These are phyloP conservation scores for Chondrosia reniformis DNA, from an alignment of 37 sponge, comb jelly and placozoan genomes.

Conservation along the genomic window DNA sequence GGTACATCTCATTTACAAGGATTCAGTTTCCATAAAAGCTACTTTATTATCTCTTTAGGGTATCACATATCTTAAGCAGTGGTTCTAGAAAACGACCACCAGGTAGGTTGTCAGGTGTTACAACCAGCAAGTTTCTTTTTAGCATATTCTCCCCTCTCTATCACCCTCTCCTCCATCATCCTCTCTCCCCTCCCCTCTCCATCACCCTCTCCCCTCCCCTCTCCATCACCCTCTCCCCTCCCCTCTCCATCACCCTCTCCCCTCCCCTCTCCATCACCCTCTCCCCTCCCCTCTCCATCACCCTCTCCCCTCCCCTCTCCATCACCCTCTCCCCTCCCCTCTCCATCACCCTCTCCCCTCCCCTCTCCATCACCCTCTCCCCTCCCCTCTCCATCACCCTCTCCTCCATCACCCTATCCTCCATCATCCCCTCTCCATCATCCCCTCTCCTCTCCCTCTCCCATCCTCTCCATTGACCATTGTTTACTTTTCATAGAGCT, in stretches of 20 bases:
- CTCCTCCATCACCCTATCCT: background rate
- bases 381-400: background rate
- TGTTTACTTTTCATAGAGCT: background rate
- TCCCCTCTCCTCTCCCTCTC: background rate
- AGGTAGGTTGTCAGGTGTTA: no score
- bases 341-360: background rate
- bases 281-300: background rate
- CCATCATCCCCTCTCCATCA: background rate
- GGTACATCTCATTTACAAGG: no score
- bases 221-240: background rate
- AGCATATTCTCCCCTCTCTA: background rate
- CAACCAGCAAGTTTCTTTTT: no score
- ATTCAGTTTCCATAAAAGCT: no score
- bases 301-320: background rate
- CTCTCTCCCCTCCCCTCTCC: background rate
- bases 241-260: background rate
- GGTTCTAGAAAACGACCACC: no score
- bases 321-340: background rate
- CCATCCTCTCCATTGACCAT: background rate
- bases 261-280: background rate
- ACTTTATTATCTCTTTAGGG: no score
- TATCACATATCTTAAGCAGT: no score
- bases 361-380: background rate
- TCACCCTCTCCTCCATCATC: background rate
- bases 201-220: background rate